Conservation (phyloP, 1,140 invertebrate species). For the Polyergus mexicanus region DNA sequence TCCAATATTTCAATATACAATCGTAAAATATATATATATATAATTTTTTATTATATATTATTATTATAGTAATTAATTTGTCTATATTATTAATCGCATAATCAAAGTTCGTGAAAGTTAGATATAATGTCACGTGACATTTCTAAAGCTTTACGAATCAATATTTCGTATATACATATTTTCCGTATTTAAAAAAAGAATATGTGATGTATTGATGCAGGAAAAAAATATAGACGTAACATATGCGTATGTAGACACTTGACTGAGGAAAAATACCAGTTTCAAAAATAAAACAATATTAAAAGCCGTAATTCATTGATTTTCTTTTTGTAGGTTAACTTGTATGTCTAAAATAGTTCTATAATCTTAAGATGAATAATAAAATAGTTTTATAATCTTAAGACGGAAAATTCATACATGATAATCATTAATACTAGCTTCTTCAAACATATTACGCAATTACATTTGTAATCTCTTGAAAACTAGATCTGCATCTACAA, state of each 20-base stretch:
- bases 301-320: conserved; percentile 4
- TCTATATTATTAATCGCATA: not conserved
- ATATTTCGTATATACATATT: not conserved
- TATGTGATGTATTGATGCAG: not conserved
- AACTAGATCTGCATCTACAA: not conserved
- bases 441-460: not conserved
- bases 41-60: not conserved
- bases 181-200: not conserved
- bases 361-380: too few species aligned
- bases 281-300: conserved; percentile 14
- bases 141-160: not conserved
- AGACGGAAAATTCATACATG: not conserved
- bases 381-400: conserved; percentile 13
- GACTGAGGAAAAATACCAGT: not conserved
- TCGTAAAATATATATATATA: not conserved
- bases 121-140: not conserved
- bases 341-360: conserved; percentile 10
- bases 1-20: not conserved
- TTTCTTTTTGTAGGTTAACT: conserved; percentile 23
- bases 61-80: not conserved
- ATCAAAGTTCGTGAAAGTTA: not conserved
- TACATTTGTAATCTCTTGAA: not conserved
- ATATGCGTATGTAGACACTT: not conserved
- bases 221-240: conserved; percentile 3
- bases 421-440: not conserved